Percentiles rank a stretch among this genome's conserved stretches.
phyloP scores from a whole-genome alignment of 2,113 vertebrate genomes.

The Dryoscopus gambensis region DNA sequence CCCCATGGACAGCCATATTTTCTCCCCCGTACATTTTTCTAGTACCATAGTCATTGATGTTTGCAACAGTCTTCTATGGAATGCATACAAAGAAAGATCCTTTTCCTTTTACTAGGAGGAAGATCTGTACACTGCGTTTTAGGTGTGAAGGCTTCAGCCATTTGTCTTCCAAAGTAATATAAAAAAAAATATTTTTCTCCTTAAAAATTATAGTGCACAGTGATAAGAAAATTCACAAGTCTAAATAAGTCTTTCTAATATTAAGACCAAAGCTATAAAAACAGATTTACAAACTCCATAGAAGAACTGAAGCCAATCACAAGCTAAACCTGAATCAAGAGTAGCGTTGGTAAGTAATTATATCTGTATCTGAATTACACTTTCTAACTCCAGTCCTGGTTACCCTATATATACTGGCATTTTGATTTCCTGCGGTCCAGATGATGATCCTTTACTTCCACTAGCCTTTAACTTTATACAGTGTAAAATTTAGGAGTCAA shows the following conservation, averaged over 20 bases:
- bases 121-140: background rate
- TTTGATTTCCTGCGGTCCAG: background rate
- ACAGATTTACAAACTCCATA: background rate
- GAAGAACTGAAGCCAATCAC: background rate
- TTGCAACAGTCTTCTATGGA: background rate
- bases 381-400: background rate
- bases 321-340: background rate
- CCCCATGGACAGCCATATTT: background rate
- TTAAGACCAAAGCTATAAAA: background rate
- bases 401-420: background rate
- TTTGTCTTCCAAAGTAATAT: background rate
- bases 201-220: background rate
- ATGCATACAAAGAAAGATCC: background rate
- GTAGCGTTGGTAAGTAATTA: background rate
- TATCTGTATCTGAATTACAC: background rate
- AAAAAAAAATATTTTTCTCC: background rate
- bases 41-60: background rate
- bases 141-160: background rate
- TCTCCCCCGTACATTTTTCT: background rate
- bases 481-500: background rate
- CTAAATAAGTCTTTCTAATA: background rate
- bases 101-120: background rate
- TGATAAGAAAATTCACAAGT: background rate
- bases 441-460: background rate
- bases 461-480: background rate